Evolutionary conservation across 2,113 vertebrate genomes (phyloP).

Genomic region (Podilymbus podiceps): DNA sequence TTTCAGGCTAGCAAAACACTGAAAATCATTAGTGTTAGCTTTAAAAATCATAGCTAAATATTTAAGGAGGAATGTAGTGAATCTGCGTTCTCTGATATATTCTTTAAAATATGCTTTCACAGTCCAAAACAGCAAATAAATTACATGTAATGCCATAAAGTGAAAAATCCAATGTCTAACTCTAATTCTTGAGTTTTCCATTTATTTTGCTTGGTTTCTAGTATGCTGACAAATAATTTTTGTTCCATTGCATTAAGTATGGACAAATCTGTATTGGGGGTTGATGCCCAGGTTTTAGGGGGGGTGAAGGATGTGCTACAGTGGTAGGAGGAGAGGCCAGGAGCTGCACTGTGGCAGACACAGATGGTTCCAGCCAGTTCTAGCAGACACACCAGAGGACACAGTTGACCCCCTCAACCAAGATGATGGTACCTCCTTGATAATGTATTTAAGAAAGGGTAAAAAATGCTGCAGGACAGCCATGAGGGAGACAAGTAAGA

Average conservation of each 20-base stretch:
- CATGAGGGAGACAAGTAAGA: not conserved
- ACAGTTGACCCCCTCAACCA: not conserved
- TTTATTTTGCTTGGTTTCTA: not conserved
- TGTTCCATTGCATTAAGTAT: not conserved
- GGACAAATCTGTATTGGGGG: fast-evolving
- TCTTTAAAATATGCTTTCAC: not conserved
- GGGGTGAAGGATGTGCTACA: fast-evolving
- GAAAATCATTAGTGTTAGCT: not conserved
- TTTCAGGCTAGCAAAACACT: slow-evolving; percentile 34
- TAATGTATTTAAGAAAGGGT: not conserved
- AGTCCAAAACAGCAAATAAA: not conserved
- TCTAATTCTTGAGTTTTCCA: not conserved
- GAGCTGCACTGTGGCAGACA: not conserved
- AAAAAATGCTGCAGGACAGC: not conserved
- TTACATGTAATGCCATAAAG: not conserved
- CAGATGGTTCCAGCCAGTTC: not conserved
- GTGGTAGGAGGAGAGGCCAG: not conserved
- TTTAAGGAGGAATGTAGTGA: not conserved
- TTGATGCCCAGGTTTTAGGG: fast-evolving
- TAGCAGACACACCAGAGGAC: fast-evolving
- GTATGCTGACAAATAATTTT: not conserved
- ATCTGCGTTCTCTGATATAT: not conserved
- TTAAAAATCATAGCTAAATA: not conserved
- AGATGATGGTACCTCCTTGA: fast-evolving
- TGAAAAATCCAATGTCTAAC: not conserved